Percentiles rank a stretch among this genome's conserved stretches.
These are phyloP conservation scores for Lithophane socia DNA, from an alignment of 2,888 invertebrate genomes.

Conservation along the genomic window DNA sequence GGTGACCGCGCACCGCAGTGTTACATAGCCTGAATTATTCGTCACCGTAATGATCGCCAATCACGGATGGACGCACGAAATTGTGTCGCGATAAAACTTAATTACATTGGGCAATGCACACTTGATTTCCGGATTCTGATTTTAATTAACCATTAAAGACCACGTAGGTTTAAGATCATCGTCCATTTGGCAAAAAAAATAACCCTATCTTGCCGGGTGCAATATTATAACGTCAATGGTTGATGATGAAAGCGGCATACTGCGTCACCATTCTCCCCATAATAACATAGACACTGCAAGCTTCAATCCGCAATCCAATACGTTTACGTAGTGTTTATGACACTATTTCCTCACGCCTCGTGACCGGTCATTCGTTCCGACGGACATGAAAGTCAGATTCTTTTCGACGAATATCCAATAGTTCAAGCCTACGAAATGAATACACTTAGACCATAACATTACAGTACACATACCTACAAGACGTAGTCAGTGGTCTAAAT, in stretches of 20 bases:
- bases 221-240: not conserved
- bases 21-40: slow-evolving; percentile 61
- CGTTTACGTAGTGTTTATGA: slow-evolving; percentile 8
- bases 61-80: slow-evolving; percentile 49
- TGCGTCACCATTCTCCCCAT: not conserved
- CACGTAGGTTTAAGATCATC: not conserved
- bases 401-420: not conserved
- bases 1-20: slow-evolving; percentile 45
- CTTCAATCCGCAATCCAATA: slow-evolving; percentile 6
- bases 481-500: not conserved
- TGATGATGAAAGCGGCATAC: not conserved
- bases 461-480: not conserved
- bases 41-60: slow-evolving; percentile 54
- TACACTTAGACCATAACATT: not conserved
- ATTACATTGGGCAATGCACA: slow-evolving; percentile 18
- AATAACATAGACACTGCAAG: slow-evolving; percentile 10
- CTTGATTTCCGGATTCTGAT: slow-evolving; percentile 14
- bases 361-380: slow-evolving; percentile 4
- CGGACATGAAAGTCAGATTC: slow-evolving; percentile 15
- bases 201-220: no score
- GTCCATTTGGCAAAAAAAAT: not conserved
- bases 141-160: not conserved
- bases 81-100: slow-evolving; percentile 29
- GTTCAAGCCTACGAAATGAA: not conserved
- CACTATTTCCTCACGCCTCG: slow-evolving; percentile 19